Percentiles rank a stretch among this genome's conserved stretches.
Evolutionary conservation across 2,113 vertebrate genomes (phyloP).

Genomic region (Cryptomyrus ogoouensis): DNA sequence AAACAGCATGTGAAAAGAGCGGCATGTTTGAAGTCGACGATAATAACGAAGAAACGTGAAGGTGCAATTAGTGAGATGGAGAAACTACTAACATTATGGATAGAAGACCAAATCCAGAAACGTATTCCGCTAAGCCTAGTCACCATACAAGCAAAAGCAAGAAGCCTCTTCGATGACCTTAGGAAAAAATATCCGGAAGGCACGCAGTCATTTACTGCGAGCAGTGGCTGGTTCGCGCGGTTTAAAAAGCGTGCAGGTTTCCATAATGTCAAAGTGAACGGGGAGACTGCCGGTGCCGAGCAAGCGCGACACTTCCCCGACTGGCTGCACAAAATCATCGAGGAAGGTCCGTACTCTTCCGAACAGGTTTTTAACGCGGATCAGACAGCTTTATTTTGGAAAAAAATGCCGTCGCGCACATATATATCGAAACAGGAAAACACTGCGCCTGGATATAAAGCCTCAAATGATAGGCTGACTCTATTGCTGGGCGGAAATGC

Average conservation of each 20-base stretch:
- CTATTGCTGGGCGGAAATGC: neutral
- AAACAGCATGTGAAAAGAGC: neutral
- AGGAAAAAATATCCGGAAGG: neutral
- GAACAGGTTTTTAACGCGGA: neutral
- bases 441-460: neutral
- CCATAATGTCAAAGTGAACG: neutral
- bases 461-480: neutral
- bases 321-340: neutral
- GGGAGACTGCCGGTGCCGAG: neutral
- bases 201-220: neutral
- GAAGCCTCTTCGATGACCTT: neutral
- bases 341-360: neutral
- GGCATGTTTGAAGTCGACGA: neutral
- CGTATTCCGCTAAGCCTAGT: neutral
- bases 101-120: neutral
- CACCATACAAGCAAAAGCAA: neutral
- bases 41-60: neutral
- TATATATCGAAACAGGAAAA: neutral
- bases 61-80: neutral
- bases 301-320: neutral
- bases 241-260: neutral
- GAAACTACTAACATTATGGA: neutral
- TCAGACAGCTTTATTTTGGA: neutral
- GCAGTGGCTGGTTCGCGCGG: neutral
- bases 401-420: neutral